Percentiles rank a stretch among this genome's conserved stretches.
Conservation (phyloP, 2,113 vertebrate genomes). For the Chelonoidis abingdonii region DNA sequence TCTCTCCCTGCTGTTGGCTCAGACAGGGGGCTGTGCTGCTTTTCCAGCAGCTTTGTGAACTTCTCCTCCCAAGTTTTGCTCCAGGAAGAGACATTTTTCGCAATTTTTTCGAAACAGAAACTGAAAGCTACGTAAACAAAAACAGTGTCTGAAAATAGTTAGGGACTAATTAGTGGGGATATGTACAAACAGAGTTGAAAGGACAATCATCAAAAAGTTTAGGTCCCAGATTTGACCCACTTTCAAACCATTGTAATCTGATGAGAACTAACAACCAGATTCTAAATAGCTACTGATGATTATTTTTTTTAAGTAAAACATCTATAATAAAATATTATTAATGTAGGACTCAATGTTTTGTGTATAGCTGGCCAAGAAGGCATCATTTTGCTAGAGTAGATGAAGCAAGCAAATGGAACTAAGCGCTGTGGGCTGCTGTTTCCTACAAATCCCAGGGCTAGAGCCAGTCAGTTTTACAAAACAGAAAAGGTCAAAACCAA, state of each 20-base stretch:
- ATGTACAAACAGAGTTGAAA: not conserved
- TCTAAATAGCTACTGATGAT: not conserved
- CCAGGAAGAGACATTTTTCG: not conserved
- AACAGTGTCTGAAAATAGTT: conserved; percentile 22
- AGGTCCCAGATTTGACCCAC: not conserved
- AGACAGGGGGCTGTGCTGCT: not conserved
- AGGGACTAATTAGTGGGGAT: not conserved
- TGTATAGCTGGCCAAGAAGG: not conserved
- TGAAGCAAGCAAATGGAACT: not conserved
- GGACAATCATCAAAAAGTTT: not conserved
- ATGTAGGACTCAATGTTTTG: not conserved
- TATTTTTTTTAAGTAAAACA: not conserved
- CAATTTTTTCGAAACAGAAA: not conserved
- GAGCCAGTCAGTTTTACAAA: not conserved
- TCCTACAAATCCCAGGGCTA: not conserved
- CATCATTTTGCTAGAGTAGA: not conserved
- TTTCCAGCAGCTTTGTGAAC: conserved; percentile 12
- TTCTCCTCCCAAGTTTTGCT: conserved; percentile 10
- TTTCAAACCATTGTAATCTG: not conserved
- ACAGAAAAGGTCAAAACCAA: not conserved
- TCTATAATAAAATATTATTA: not conserved
- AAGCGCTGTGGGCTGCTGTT: not conserved
- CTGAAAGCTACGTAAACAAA: conserved; percentile 45
- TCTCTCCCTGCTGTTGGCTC: conserved; percentile 39
- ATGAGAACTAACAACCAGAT: not conserved